Evolutionary conservation across 2,888 invertebrate genomes (phyloP), one percentile per base, ranked within the genome.

Genomic region (Tenthredo amoena): DNA sequence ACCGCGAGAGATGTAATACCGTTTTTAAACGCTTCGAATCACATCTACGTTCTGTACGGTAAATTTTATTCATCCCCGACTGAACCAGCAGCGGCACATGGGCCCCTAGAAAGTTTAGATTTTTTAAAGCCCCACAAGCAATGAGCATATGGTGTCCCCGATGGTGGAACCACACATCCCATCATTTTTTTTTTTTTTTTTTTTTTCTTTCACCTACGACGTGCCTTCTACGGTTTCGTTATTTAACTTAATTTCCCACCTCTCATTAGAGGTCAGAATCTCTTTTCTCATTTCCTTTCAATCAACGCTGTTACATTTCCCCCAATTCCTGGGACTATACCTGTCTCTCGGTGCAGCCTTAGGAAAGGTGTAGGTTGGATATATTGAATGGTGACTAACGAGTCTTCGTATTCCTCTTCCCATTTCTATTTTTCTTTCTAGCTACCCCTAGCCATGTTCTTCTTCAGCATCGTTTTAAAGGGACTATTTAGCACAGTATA

Each of bases 141-240:
- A 83, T 83, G 40, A 50, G 50, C 83, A 83, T 83, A 83, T 83
- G 83, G 83, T 83, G 34, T 68, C 71, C 65, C 81, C 37, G 31
- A 34, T 10, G 62, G 26, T 9, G 10, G 62, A 10, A 62, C 9
- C 26, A 62, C 21, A 62, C 62, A 2, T 21, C 62, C 26, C 26
- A 26, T 26, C 26, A 26, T 26, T 26, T 26, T 26, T 26, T 26
- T 26, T n/a, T n/a, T n/a, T 26, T 26, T 26, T 26, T 26, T 26
- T 26, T 26, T 26, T 26, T 26, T 26, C 1, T 26, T 26, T 26
- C 26, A 26, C 26, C 26, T 26, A 26, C 26, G 26, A 0, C 37
- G 10, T 10, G n/a, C 74, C 21, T 40, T 43, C 7, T 47, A 74
- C 47, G 74, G 74, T 10, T 74, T 74, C 74, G 18, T 47, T 43